These are phyloP conservation scores for Puntigrus tetrazona DNA, from an alignment of 2,113 vertebrate species.

Conservation along the genomic window DNA sequence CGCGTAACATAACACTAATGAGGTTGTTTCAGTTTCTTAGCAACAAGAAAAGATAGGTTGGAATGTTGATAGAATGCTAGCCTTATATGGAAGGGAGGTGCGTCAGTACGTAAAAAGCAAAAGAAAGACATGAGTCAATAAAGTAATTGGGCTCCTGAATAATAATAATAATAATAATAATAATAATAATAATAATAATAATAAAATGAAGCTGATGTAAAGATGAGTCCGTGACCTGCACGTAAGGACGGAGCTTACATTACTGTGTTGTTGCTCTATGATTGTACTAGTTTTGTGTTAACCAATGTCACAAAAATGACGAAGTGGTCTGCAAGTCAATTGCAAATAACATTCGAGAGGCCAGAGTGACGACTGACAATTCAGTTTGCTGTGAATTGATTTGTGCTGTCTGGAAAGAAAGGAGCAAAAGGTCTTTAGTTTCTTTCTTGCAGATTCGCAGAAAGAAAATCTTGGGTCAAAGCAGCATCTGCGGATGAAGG, in stretches of 20 bases:
- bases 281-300: neutral
- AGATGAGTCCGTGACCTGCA: too few relatives aligned
- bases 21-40: slow-evolving; percentile 1
- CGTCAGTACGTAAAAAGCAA: neutral
- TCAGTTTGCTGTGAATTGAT: neutral
- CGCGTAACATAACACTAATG: neutral
- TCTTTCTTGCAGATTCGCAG: neutral
- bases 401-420: slow-evolving; percentile 13
- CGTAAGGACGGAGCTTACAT: neutral
- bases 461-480: neutral
- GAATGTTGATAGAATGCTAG: neutral
- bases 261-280: neutral
- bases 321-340: neutral
- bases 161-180: too few relatives aligned
- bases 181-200: too few relatives aligned
- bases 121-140: neutral
- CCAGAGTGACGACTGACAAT: neutral
- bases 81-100: neutral
- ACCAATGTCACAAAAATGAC: neutral
- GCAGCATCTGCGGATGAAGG: neutral
- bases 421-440: slow-evolving; percentile 12
- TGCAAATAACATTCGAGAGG: neutral
- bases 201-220: too few relatives aligned
- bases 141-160: neutral
- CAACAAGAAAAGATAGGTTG: neutral